Percentiles rank a stretch among this genome's conserved stretches.
phyloP scores from a whole-genome alignment of 2,888 invertebrate species.

The Oscheius sp. region DNA sequence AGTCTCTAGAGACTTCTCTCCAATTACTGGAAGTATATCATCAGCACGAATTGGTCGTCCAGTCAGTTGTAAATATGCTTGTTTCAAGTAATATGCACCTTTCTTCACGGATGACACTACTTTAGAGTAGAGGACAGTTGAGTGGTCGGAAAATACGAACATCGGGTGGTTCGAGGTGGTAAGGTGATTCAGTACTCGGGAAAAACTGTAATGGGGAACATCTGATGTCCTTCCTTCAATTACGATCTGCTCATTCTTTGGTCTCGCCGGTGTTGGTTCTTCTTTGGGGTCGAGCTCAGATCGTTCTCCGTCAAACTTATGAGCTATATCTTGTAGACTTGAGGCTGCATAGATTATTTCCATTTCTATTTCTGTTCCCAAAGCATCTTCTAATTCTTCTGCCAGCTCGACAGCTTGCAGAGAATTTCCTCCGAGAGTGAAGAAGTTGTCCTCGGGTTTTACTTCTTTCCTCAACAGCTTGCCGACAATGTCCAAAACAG shows the following conservation, averaged over 20 bases:
- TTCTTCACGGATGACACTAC: neutral
- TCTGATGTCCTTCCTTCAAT: slow-evolving; percentile 4
- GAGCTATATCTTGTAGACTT: neutral
- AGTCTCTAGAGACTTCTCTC: slow-evolving; percentile 38
- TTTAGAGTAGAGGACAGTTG: neutral
- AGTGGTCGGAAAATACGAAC: neutral
- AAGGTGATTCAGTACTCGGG: neutral
- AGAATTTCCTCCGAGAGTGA: slow-evolving; percentile 29
- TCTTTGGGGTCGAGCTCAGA: neutral
- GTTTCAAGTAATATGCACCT: slow-evolving; percentile 1
- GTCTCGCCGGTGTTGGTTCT: neutral
- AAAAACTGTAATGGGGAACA: neutral
- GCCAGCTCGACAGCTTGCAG: slow-evolving; percentile 23
- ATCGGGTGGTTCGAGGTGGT: neutral
- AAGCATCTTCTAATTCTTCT: slow-evolving; percentile 30
- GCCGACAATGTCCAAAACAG: slow-evolving; percentile 3
- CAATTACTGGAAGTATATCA: slow-evolving; percentile 53
- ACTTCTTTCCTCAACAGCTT: slow-evolving; percentile 26
- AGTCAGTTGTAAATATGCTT: slow-evolving; percentile 27
- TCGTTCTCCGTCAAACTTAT: neutral
- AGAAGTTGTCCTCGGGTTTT: slow-evolving; percentile 14
- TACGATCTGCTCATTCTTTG: neutral
- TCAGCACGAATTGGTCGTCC: slow-evolving; percentile 50
- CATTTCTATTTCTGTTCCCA: slow-evolving; percentile 22
- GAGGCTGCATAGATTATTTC: slow-evolving; percentile 20